Percentiles rank a stretch among this genome's conserved stretches.
These are phyloP conservation scores for Cremastinae sp. DNA, from an alignment of 2,888 invertebrate genomes.

Conservation along the genomic window DNA sequence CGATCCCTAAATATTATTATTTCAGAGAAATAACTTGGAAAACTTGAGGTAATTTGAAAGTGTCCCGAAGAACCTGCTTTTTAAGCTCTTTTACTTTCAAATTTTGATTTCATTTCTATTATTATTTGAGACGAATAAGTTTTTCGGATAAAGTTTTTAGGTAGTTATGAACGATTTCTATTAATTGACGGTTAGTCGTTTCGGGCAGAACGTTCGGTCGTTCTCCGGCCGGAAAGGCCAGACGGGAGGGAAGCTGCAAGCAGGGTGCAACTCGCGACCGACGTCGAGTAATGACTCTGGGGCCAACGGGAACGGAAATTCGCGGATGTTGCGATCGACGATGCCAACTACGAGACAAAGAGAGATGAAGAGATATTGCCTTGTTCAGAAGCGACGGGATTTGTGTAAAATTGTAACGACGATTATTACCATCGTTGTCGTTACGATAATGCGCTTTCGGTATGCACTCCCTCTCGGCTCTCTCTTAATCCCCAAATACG, in stretches of 20 bases:
- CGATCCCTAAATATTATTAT: too few species aligned
- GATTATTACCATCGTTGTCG: too few species aligned
- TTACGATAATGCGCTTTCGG: too few species aligned
- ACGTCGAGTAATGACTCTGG: conserved; percentile 80
- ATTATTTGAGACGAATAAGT: conserved; percentile 34
- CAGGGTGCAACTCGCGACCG: conserved; percentile 74
- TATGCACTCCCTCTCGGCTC: too few species aligned
- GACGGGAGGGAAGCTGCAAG: conserved; percentile 61
- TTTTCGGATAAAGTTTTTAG: not conserved
- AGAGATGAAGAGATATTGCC: conserved; percentile 23
- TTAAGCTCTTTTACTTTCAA: too few species aligned
- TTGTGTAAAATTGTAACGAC: not conserved
- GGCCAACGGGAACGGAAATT: conserved; percentile 72
- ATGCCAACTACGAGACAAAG: conserved; percentile 37
- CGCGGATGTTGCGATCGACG: conserved; percentile 65
- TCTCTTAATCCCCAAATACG: too few species aligned
- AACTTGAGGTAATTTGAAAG: too few species aligned
- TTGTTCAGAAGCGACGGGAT: conserved; percentile 15
- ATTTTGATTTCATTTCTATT: too few species aligned
- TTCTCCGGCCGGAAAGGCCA: conserved; percentile 33
- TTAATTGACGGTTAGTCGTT: conserved; percentile 80
- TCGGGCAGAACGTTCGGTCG: conserved; percentile 61
- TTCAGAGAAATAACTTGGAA: too few species aligned
- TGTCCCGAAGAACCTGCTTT: too few species aligned
- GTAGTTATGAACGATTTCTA: conserved; percentile 74